phyloP scores from a whole-genome alignment of 2,113 vertebrate species.

The Parus major region DNA sequence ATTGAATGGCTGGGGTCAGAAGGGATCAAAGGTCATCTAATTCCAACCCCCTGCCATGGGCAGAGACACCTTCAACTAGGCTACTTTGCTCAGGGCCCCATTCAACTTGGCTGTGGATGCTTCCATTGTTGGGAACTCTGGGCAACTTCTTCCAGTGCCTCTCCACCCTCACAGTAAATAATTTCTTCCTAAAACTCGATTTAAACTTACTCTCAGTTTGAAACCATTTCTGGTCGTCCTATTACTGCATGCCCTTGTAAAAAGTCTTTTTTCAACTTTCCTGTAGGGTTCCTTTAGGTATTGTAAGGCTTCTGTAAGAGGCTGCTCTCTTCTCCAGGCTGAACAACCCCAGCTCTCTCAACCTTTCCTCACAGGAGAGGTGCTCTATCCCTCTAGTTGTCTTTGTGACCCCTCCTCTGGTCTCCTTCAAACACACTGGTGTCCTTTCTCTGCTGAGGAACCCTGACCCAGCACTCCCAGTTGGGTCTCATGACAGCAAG shows the following conservation, averaged over 20 bases:
- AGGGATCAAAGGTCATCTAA: background rate
- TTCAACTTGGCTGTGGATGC: no score
- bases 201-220: background rate
- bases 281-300: background rate
- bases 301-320: background rate
- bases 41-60: fast-evolving
- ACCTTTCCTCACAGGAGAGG: background rate
- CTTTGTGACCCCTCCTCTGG: background rate
- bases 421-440: background rate
- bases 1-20: background rate
- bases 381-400: background rate
- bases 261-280: background rate
- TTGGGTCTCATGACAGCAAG: background rate
- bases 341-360: background rate
- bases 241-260: background rate
- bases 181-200: background rate
- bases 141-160: background rate
- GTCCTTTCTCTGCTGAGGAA: background rate
- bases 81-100: background rate
- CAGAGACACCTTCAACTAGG: background rate
- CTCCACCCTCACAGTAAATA: background rate
- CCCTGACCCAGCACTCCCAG: background rate
- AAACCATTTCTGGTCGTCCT: background rate
- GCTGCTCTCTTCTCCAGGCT: background rate
- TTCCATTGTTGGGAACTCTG: background rate